Evolutionary conservation across 1,140 invertebrate species (phyloP).

Genomic region (Metopolophium dirhodum): DNA sequence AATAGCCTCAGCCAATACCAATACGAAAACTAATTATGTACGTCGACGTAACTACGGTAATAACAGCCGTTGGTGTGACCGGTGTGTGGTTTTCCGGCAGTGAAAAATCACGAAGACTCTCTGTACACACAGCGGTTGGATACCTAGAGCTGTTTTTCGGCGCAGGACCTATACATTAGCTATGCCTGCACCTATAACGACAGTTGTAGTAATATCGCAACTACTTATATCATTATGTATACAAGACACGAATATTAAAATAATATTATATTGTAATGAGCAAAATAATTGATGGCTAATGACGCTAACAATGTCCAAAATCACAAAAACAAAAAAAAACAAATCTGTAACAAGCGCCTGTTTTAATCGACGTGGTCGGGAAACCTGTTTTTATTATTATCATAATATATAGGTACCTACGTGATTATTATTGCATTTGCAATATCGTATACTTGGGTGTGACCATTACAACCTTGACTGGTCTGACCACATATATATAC

Average conservation of each 20-base stretch:
- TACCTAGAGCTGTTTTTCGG: not conserved
- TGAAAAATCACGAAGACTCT: not conserved
- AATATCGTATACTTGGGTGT: conserved; percentile 48
- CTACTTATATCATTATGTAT: not conserved
- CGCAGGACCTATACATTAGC: not conserved
- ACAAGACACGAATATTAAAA: not conserved
- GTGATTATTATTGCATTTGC: conserved; percentile 32
- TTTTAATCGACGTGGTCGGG: not conserved
- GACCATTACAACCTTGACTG: conserved; percentile 53
- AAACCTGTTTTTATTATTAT: conserved; percentile 51
- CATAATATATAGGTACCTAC: conserved; percentile 18
- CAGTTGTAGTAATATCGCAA: not conserved
- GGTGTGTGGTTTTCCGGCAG: not conserved
- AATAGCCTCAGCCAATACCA: not conserved
- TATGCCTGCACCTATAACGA: not conserved
- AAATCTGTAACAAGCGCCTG: not conserved
- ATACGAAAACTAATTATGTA: no score
- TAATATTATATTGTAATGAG: not conserved
- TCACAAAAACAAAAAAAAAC: not conserved
- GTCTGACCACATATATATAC: not conserved
- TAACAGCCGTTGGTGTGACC: not conserved
- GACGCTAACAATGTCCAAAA: not conserved
- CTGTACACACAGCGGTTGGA: not conserved
- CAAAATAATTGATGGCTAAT: not conserved
- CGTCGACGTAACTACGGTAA: not conserved